These are phyloP conservation scores for Coendou prehensilis DNA, from an alignment of 2,797 vertebrate genomes.

Conservation along the genomic window DNA sequence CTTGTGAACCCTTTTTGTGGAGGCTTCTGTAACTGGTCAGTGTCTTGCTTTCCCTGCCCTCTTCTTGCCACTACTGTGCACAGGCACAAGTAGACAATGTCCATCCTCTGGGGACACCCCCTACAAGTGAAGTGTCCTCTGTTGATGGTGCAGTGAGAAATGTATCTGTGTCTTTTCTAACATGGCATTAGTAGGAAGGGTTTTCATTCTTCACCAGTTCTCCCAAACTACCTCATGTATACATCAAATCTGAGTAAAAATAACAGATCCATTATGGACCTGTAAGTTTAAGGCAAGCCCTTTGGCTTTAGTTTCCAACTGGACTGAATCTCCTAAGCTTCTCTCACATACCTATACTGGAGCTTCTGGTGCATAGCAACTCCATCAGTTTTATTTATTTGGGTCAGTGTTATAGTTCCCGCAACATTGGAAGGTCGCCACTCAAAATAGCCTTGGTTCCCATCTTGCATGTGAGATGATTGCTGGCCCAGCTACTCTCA, in stretches of 20 bases:
- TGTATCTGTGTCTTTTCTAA: not conserved
- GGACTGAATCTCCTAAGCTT: not conserved
- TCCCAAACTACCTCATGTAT: not conserved
- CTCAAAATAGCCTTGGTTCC: not conserved
- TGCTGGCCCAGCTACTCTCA: not conserved
- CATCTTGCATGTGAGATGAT: not conserved
- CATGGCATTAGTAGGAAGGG: not conserved
- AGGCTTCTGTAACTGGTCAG: not conserved
- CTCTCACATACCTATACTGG: not conserved
- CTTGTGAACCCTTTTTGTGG: not conserved
- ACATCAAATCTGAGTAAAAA: conserved; percentile 3
- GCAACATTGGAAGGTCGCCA: not conserved
- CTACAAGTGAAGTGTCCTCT: not conserved
- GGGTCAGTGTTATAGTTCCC: conserved; percentile 30
- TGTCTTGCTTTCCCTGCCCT: not conserved
- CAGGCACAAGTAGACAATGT: not conserved
- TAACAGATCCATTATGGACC: not conserved
- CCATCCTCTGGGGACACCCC: not conserved
- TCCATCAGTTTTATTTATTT: conserved; percentile 62
- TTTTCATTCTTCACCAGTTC: not conserved
- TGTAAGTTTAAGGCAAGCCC: not conserved
- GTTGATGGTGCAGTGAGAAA: not conserved
- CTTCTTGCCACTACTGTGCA: not conserved
- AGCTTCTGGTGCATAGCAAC: conserved; percentile 45
- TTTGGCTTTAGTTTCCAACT: not conserved